Evolutionary conservation across 2,113 vertebrate species (phyloP), one percentile per base, ranked within the genome.

Genomic region (Bujurquina vittata): DNA sequence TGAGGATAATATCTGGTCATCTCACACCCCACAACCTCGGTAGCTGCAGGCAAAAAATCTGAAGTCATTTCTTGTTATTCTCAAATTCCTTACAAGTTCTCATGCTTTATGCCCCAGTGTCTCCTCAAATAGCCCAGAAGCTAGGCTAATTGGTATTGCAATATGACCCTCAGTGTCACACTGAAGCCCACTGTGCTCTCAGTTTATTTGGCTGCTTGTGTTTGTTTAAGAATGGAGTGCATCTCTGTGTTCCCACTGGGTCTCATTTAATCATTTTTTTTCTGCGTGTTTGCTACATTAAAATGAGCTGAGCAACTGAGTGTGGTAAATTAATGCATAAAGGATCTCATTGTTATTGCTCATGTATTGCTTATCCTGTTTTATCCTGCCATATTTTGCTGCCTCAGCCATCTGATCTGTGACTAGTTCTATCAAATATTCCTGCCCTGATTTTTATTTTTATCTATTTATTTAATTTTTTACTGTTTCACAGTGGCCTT

Each of bases 221-320:
- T 88, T 88, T 84, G 77, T 65, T 85, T 80, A 76, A 57, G 74
- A 83, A 65, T 54, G 58, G 55, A 33, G 17, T 5, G 23, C 75
- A 40, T 75, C 61, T 80, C 78, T 10, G 31, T 29, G 81, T 83
- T 80, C 84, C 80, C 75, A 56, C 62, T 46, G 81, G 69, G 83
- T 57, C 80, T 89, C 76, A 79, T 87, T 92, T 89, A 86, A 77
- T 78, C 57, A 74, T 33, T 37, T 37, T 46, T 83, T 88, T 90
- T 80, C 77, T 80, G 56, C n/a, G 55, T 76, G 84, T 84, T 79
- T 79, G 74, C 77, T n/a, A 55, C 76, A 79, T 92, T 86, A 35
- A 76, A 80, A 85, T 80, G 72, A 90, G 75, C 69, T 26, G 23
- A 88, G 61, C 79, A 72, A 72, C 60, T 40, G 43, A 43, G 49